These are phyloP conservation scores for Somateria mollissima DNA, from an alignment of 2,797 vertebrate species.

Conservation along the genomic window DNA sequence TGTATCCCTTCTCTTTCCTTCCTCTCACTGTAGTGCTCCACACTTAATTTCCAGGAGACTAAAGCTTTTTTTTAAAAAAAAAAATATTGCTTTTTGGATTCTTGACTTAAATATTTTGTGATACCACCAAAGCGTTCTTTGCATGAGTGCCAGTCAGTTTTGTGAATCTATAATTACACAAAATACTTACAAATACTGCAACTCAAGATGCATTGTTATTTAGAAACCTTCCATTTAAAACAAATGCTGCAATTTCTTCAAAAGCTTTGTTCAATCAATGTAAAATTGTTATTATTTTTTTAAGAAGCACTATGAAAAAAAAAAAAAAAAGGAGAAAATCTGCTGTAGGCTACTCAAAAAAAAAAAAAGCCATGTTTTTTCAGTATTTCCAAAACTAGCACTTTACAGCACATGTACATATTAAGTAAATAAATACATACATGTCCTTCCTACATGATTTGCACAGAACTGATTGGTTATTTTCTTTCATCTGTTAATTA, in stretches of 20 bases:
- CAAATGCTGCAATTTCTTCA: not conserved
- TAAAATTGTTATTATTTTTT: not conserved
- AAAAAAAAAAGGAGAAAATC: not conserved
- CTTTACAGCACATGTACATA: not conserved
- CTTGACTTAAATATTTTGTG: not conserved
- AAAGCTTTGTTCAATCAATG: not conserved
- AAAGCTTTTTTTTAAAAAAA: not conserved
- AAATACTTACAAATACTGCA: not conserved
- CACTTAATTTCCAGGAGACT: not conserved
- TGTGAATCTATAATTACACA: not conserved
- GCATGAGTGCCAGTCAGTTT: not conserved
- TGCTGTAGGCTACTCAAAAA: not conserved
- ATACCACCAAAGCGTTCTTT: rapidly evolving
- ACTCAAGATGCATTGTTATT: not conserved
- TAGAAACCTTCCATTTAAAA: not conserved
- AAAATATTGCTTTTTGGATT: not conserved
- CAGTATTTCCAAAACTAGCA: not conserved
- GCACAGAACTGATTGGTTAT: not conserved
- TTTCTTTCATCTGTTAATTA: not conserved
- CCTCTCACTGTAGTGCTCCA: not conserved
- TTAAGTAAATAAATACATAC: not conserved
- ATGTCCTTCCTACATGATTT: not conserved
- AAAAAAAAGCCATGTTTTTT: not conserved
- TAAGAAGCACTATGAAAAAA: not conserved
- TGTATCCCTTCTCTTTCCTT: not conserved